Percentiles rank a stretch among this genome's conserved stretches.
Conservation (phyloP, 2,113 vertebrate species). For the Sitta europaea region DNA sequence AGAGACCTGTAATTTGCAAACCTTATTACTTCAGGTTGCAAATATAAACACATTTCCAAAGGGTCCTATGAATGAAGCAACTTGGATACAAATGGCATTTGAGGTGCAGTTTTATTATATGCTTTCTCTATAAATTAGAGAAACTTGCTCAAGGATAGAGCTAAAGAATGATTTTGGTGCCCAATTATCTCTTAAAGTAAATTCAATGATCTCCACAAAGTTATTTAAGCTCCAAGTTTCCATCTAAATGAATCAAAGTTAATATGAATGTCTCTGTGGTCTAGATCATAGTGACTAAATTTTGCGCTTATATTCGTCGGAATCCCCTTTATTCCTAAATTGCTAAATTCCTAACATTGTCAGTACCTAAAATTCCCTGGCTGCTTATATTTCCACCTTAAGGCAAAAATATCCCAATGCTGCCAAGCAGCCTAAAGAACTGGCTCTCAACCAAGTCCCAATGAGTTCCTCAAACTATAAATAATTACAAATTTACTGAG, state of each 20-base stretch:
- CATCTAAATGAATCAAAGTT: constrained; percentile 1
- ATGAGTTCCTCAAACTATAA: background rate
- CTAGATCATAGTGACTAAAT: background rate
- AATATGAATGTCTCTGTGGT: background rate
- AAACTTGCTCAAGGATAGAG: background rate
- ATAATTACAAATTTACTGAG: constrained; percentile 31
- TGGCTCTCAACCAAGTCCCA: constrained; percentile 15
- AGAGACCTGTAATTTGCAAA: background rate
- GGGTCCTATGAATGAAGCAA: background rate
- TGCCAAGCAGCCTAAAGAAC: constrained; percentile 31
- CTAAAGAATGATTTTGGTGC: background rate
- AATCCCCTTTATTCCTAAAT: background rate
- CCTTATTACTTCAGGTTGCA: background rate
- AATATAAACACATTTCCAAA: background rate
- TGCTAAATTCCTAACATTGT: background rate
- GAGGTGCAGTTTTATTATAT: background rate
- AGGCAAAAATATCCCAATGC: background rate
- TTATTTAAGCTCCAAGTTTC: background rate
- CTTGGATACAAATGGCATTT: background rate
- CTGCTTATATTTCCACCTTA: background rate
- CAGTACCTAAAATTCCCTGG: background rate
- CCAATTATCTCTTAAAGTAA: background rate
- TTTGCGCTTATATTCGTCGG: background rate
- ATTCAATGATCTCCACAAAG: background rate
- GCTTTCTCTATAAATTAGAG: background rate